These are phyloP conservation scores for Anagrus nilaparvatae DNA, from an alignment of 1,140 invertebrate species.

Conservation along the genomic window DNA sequence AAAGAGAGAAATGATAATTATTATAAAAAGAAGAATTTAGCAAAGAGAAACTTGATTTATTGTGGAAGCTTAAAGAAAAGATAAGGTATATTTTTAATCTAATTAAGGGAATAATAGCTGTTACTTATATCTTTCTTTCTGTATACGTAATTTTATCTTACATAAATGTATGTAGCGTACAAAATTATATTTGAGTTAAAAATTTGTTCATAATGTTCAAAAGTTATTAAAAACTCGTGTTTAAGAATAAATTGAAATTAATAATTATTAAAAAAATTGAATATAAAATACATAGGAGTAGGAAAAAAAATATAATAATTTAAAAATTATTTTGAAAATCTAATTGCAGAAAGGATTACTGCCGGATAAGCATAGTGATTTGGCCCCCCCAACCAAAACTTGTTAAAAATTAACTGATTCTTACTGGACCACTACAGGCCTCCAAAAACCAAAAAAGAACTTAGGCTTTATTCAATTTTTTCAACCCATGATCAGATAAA, in stretches of 20 bases:
- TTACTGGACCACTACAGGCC: too few species aligned
- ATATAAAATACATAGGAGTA: too few species aligned
- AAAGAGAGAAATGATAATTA: conserved; percentile 11
- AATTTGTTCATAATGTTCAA: background rate
- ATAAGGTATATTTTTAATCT: conserved; percentile 17
- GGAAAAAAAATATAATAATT: too few species aligned
- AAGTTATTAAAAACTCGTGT: conserved; percentile 6
- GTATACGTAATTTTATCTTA: background rate
- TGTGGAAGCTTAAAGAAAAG: conserved; percentile 17
- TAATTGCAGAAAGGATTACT: too few species aligned
- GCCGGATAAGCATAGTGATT: too few species aligned
- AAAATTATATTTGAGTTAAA: background rate
- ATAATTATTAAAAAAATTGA: conserved; percentile 2
- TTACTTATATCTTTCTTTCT: background rate
- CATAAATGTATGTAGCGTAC: background rate
- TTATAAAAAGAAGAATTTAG: conserved; percentile 23
- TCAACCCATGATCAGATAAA: too few species aligned
- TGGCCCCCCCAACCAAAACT: too few species aligned
- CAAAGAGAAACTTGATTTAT: conserved; percentile 27
- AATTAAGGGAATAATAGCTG: conserved; percentile 8
- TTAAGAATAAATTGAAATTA: conserved; percentile 23
- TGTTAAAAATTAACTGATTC: too few species aligned
- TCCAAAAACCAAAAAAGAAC: too few species aligned
- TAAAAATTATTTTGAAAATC: too few species aligned
- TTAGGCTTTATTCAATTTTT: too few species aligned